phyloP scores from a whole-genome alignment of 1,140 invertebrate species.

The Zaprionus africanus region DNA sequence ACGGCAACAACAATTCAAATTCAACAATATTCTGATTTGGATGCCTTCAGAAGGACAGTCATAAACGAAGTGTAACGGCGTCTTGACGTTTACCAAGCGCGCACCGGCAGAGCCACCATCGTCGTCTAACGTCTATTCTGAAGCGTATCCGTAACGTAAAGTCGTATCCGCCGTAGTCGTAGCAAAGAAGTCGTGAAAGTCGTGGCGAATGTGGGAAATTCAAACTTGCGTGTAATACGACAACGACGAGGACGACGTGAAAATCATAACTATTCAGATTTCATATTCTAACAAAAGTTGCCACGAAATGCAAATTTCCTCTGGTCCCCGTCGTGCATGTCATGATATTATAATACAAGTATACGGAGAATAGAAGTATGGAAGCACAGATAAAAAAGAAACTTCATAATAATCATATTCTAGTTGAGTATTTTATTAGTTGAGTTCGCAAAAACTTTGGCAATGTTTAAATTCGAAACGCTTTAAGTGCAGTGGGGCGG shows the following conservation, averaged over 20 bases:
- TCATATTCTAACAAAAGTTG: slow-evolving; percentile 20
- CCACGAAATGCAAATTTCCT: slow-evolving; percentile 35
- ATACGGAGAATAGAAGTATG: slow-evolving; percentile 9
- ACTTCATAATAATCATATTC: not conserved
- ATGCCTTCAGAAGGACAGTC: slow-evolving; percentile 65
- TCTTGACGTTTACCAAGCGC: slow-evolving; percentile 59
- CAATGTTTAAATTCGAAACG: slow-evolving; percentile 5
- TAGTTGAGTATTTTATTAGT: not conserved
- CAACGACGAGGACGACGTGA: not conserved
- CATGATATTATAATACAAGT: slow-evolving; percentile 6
- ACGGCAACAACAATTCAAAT: slow-evolving; percentile 50
- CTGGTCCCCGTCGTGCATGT: slow-evolving; percentile 14
- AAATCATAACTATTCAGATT: slow-evolving; percentile 32
- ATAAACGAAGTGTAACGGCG: slow-evolving; percentile 72
- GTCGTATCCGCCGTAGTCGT: not conserved
- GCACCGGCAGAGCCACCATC: slow-evolving; percentile 29
- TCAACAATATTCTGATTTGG: slow-evolving; percentile 53
- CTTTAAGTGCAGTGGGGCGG: not conserved
- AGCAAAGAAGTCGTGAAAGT: slow-evolving; percentile 1
- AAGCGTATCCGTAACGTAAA: not conserved
- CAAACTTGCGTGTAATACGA: slow-evolving; percentile 35
- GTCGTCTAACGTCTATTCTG: slow-evolving; percentile 33
- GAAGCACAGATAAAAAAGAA: not conserved
- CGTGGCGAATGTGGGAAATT: slow-evolving; percentile 14
- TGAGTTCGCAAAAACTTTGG: not conserved